Evolutionary conservation across 2,888 invertebrate species (phyloP).

Genomic region (Odontomyia ornata): DNA sequence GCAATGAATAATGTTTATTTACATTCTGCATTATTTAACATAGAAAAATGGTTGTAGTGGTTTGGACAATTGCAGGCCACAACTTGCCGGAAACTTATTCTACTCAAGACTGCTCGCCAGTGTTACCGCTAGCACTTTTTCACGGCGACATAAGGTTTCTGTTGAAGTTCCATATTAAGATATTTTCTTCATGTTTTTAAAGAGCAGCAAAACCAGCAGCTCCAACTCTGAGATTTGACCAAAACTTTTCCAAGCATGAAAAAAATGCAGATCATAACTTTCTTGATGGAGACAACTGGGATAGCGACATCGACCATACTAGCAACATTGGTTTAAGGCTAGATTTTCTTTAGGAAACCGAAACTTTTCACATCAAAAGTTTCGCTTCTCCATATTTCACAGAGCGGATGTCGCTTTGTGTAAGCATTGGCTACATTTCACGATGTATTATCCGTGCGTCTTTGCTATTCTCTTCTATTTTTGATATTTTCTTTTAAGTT

Average conservation of each 20-base stretch:
- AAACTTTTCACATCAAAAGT: conserved; percentile 49
- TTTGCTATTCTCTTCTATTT: too few species aligned
- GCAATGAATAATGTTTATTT: conserved; percentile 49
- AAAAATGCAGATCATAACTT: conserved; percentile 44
- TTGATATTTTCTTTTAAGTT: background rate
- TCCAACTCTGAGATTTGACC: background rate
- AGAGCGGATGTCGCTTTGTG: conserved; percentile 13
- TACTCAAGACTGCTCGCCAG: conserved; percentile 15
- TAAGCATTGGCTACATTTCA: conserved; percentile 23
- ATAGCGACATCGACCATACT: background rate
- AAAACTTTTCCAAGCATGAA: conserved; percentile 40
- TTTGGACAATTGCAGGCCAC: conserved; percentile 40
- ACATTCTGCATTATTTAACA: conserved; percentile 48
- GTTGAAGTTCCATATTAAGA: too few species aligned
- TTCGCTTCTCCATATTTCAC: conserved; percentile 24
- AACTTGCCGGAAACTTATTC: conserved; percentile 30
- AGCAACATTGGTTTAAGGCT: conserved; percentile 13
- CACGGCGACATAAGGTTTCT: too few species aligned
- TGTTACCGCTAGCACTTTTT: background rate
- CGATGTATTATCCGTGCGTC: conserved; percentile 26
- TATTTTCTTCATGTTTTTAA: too few species aligned
- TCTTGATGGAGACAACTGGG: background rate
- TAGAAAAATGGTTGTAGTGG: conserved; percentile 45
- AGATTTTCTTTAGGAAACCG: background rate
- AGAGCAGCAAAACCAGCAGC: too few species aligned